Conservation (phyloP, 1,140 invertebrate genomes). For the Drosophila trapezifrons region DNA sequence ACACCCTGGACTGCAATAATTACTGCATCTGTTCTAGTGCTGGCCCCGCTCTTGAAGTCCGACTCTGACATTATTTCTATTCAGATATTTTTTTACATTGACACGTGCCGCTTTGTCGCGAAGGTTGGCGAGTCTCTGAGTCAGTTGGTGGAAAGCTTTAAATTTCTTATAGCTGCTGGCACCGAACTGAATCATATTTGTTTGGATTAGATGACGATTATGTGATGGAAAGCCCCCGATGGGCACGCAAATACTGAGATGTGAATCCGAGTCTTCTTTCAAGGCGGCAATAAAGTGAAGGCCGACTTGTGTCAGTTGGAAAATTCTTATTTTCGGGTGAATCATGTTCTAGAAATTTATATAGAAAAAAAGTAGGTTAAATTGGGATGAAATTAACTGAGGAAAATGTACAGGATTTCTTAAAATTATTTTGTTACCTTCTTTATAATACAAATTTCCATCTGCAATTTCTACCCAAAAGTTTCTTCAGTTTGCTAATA, state of each 20-base stretch:
- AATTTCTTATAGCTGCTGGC: conserved; percentile 31
- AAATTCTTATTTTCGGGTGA: conserved; percentile 4
- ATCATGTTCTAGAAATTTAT: background rate
- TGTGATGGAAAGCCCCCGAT: conserved; percentile 14
- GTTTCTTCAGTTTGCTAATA: too few species aligned
- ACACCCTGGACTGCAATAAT: background rate
- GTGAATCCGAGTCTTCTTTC: background rate
- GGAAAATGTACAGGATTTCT: too few species aligned
- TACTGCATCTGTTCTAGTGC: conserved; percentile 7
- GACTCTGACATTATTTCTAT: conserved; percentile 23
- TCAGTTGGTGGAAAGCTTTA: conserved; percentile 39
- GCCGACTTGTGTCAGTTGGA: background rate
- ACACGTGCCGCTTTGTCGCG: conserved; percentile 29
- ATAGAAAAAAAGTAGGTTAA: background rate
- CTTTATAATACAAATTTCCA: background rate
- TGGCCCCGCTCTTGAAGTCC: conserved; percentile 33
- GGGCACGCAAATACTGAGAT: conserved; percentile 33
- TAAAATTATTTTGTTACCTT: background rate
- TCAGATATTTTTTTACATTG: conserved; percentile 27
- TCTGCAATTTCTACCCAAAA: too few species aligned
- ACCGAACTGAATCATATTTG: conserved; percentile 29
- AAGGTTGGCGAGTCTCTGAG: conserved; percentile 23
- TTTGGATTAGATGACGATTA: conserved; percentile 26
- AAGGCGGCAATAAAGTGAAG: conserved; percentile 8
- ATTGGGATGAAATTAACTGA: too few species aligned